Percentiles rank a stretch among this genome's conserved stretches.
These are phyloP conservation scores for Corythoichthys haematopterus DNA, from an alignment of 2,113 vertebrate species.

Conservation along the genomic window DNA sequence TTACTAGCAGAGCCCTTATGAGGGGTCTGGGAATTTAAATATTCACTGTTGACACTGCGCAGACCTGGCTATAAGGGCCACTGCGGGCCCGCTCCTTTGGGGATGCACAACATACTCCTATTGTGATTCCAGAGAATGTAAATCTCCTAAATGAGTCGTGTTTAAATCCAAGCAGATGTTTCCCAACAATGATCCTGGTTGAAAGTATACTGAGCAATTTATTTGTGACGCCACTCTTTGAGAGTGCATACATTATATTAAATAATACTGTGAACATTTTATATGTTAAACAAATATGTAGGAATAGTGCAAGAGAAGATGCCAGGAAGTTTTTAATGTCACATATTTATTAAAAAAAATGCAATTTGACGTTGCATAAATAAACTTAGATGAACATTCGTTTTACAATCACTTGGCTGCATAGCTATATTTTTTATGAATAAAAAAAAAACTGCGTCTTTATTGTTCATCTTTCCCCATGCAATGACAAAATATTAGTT, in stretches of 20 bases:
- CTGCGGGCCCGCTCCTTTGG: slow-evolving; percentile 64
- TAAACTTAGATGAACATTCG: no score
- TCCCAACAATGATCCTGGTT: neutral
- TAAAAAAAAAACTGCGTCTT: neutral
- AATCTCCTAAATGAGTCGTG: slow-evolving; percentile 1
- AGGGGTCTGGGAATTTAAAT: slow-evolving; percentile 98
- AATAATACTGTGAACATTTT: neutral
- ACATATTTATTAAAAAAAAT: neutral
- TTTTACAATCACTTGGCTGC: no score
- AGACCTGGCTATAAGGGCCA: slow-evolving; percentile 83
- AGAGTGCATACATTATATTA: neutral
- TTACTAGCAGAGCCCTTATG: slow-evolving; percentile 94
- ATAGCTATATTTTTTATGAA: neutral
- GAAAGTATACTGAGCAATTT: neutral
- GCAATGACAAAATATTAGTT: neutral
- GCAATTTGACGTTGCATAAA: neutral
- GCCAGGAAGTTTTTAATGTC: neutral
- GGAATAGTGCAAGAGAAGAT: neutral
- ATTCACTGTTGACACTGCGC: slow-evolving; percentile 96
- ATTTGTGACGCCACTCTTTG: neutral
- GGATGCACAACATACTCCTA: slow-evolving; percentile 74
- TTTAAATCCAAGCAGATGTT: neutral
- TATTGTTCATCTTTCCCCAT: neutral
- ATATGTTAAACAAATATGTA: neutral
- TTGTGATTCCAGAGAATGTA: slow-evolving; percentile 26